Evolutionary conservation across 2,888 invertebrate species (phyloP).

Genomic region (Netelia fuscicornis): DNA sequence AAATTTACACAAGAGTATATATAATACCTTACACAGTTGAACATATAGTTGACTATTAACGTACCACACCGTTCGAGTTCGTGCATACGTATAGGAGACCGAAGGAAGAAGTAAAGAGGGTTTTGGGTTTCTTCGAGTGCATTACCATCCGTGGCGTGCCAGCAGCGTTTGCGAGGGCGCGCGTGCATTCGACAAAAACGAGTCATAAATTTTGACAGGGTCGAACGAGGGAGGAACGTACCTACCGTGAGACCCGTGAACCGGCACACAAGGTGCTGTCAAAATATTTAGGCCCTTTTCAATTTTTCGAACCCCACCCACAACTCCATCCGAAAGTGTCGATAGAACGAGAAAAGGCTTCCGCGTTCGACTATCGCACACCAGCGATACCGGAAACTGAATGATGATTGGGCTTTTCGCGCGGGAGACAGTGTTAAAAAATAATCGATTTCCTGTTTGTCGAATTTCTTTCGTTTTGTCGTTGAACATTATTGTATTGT

Average conservation of each 20-base stretch:
- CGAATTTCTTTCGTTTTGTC: too few species aligned
- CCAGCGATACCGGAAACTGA: not conserved
- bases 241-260: constrained; percentile 18
- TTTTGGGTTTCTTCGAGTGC: constrained; percentile 27
- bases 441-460: not conserved
- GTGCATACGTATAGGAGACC: not conserved
- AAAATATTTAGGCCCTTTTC: constrained; percentile 69
- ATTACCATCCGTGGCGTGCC: constrained; percentile 18
- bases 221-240: constrained; percentile 25
- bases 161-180: constrained; percentile 9
- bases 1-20: constrained; percentile 24
- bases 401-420: not conserved
- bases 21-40: not conserved
- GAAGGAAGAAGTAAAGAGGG: not conserved
- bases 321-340: constrained; percentile 34
- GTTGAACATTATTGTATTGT: too few species aligned
- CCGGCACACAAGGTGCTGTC: constrained; percentile 65
- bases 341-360: constrained; percentile 28
- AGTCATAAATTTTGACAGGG: constrained; percentile 61
- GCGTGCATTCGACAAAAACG: constrained; percentile 56
- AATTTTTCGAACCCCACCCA: constrained; percentile 49
- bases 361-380: constrained; percentile 34
- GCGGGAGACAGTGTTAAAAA: not conserved
- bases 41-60: not conserved
- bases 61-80: not conserved